Evolutionary conservation across 2,797 vertebrate species (phyloP).

Genomic region (Thripadectes ignobilis): DNA sequence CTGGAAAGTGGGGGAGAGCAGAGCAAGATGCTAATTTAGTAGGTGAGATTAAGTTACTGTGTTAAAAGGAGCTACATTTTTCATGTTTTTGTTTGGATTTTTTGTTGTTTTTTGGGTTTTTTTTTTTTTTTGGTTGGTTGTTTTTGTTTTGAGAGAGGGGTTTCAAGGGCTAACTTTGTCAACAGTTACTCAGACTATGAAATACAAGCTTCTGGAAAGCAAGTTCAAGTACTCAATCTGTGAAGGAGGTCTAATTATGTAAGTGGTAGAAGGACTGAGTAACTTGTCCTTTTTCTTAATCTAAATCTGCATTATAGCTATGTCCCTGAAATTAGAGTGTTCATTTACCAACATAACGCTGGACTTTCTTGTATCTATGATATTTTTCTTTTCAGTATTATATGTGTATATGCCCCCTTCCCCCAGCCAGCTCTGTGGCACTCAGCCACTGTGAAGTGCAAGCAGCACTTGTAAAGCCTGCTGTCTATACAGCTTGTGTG

Average conservation of each 20-base stretch:
- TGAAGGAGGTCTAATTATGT: not conserved
- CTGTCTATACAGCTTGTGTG: not conserved
- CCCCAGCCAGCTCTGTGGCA: not conserved
- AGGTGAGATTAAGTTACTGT: not conserved
- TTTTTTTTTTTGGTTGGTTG: not conserved
- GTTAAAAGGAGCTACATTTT: not conserved
- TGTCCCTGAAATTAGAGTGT: not conserved
- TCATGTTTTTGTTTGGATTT: not conserved
- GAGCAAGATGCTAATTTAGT: not conserved
- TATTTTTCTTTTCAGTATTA: not conserved
- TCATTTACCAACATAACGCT: not conserved
- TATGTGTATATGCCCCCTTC: not conserved
- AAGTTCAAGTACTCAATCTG: not conserved
- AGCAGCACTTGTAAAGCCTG: not conserved
- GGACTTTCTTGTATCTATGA: not conserved
- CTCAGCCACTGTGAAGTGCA: not conserved
- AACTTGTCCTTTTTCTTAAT: not conserved
- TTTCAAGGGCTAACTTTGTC: not conserved
- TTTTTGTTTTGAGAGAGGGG: not conserved
- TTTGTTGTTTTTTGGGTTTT: not conserved
- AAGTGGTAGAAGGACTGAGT: not conserved
- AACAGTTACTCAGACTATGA: not conserved
- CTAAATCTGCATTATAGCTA: accelerated
- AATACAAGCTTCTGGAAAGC: not conserved
- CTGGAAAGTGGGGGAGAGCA: not conserved